These are phyloP conservation scores for Cydia pomonella DNA, from an alignment of 1,140 invertebrate species.

Conservation along the genomic window DNA sequence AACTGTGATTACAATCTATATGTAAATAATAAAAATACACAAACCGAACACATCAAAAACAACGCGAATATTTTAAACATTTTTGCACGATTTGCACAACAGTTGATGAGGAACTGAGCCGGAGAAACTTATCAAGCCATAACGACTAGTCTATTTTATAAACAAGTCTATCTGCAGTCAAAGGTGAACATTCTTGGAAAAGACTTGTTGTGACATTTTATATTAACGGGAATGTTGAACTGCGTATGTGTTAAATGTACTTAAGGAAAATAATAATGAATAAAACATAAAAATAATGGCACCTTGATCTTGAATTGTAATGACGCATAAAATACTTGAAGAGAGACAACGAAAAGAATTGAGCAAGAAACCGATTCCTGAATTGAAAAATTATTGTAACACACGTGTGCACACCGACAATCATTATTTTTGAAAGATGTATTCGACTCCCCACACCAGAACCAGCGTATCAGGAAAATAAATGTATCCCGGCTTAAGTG, in stretches of 20 bases:
- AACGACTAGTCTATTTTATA: not conserved
- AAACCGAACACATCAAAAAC: constrained; percentile 4
- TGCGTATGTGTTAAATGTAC: not conserved
- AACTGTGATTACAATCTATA: too few species aligned
- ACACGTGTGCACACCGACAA: too few species aligned
- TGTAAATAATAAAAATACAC: not conserved
- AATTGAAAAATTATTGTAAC: too few species aligned
- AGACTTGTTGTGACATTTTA: constrained; percentile 24
- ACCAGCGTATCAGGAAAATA: too few species aligned
- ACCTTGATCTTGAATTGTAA: not conserved
- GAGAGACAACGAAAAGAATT: too few species aligned
- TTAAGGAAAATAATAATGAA: not conserved
- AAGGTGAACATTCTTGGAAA: constrained; percentile 30
- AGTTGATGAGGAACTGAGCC: constrained; percentile 2
- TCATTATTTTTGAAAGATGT: too few species aligned
- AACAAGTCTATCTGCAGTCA: constrained; percentile 26
- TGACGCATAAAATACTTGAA: too few species aligned
- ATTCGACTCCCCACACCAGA: too few species aligned
- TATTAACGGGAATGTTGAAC: constrained; percentile 24
- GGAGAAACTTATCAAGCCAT: constrained; percentile 8
- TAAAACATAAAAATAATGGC: not conserved
- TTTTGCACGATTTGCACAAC: constrained; percentile 12
- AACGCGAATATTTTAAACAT: constrained; percentile 12
- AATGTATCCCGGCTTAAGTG: too few species aligned
- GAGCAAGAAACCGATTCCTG: too few species aligned